A percentile compares a stretch with the other conserved stretches of the same genome.
Evolutionary conservation across 2,113 vertebrate genomes (phyloP).

Genomic region (Circaetus cinerascens): DNA sequence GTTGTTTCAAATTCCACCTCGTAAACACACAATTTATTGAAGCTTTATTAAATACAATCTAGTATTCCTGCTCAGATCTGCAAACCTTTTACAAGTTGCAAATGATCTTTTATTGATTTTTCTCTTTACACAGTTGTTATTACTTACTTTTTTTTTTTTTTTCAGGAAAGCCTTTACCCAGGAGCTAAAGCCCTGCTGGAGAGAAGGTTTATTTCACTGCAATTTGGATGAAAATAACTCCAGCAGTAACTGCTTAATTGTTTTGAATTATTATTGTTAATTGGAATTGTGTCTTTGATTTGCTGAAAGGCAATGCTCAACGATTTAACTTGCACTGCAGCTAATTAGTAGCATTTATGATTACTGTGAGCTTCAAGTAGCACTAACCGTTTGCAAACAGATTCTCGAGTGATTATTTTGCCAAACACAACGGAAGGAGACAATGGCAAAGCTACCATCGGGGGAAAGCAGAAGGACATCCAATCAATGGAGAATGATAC

Average conservation of each 20-base stretch:
- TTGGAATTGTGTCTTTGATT: not conserved
- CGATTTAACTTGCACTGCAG: not conserved
- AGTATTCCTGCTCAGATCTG: not conserved
- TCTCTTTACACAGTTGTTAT: not conserved
- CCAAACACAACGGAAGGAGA: not conserved
- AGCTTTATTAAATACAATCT: not conserved
- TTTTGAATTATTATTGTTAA: constrained; percentile 43
- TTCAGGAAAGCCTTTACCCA: not conserved
- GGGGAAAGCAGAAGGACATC: not conserved
- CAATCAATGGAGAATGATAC: not conserved
- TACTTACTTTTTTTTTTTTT: not conserved
- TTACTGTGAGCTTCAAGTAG: not conserved
- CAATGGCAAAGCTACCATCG: not conserved
- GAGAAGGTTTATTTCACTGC: not conserved
- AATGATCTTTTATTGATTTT: constrained; percentile 17
- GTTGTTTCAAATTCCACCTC: not conserved
- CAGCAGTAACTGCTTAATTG: constrained; percentile 7
- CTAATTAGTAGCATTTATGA: constrained; percentile 5
- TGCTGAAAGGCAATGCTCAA: not conserved
- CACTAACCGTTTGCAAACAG: not conserved
- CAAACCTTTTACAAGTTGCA: not conserved
- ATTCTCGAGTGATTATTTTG: not conserved
- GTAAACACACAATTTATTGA: not conserved
- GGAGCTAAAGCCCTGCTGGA: not conserved
- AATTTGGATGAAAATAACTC: not conserved